Evolutionary conservation across 2,113 vertebrate species (phyloP).

Genomic region (Antennarius striatus): DNA sequence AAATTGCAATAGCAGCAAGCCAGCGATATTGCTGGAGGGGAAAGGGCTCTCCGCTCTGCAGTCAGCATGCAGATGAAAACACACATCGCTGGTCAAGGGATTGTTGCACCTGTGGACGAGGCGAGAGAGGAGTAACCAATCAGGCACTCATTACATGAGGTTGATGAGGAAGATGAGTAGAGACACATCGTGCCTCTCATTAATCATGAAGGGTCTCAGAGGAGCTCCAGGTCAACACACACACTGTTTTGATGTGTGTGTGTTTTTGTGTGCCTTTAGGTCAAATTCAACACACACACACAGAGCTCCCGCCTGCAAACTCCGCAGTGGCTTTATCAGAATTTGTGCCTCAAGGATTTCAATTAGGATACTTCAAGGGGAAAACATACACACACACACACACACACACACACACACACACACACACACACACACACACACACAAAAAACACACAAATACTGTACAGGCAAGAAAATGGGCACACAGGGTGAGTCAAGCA

Average conservation of each 20-base stretch:
- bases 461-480: too few species aligned
- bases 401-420: conserved; percentile 13
- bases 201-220: conserved; percentile 51
- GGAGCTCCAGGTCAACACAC: conserved; percentile 50
- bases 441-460: background rate
- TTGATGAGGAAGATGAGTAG: conserved; percentile 30
- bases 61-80: conserved; percentile 20
- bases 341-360: conserved; percentile 52
- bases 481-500: conserved; percentile 34
- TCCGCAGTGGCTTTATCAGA: conserved; percentile 34
- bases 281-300: conserved; percentile 36
- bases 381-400: conserved; percentile 17
- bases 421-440: conserved; percentile 10
- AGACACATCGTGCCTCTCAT: conserved; percentile 46
- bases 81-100: conserved; percentile 18
- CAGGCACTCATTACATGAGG: conserved; percentile 38
- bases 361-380: conserved; percentile 56
- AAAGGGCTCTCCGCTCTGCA: conserved; percentile 45
- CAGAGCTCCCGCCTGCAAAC: conserved; percentile 24
- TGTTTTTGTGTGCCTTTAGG: conserved; percentile 17
- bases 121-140: conserved; percentile 35
- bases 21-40: conserved; percentile 56
- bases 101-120: conserved; percentile 27
- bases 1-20: conserved; percentile 66
- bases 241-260: conserved; percentile 42